Conservation (phyloP, 2,888 invertebrate species). For the Leptopilina syphax region DNA sequence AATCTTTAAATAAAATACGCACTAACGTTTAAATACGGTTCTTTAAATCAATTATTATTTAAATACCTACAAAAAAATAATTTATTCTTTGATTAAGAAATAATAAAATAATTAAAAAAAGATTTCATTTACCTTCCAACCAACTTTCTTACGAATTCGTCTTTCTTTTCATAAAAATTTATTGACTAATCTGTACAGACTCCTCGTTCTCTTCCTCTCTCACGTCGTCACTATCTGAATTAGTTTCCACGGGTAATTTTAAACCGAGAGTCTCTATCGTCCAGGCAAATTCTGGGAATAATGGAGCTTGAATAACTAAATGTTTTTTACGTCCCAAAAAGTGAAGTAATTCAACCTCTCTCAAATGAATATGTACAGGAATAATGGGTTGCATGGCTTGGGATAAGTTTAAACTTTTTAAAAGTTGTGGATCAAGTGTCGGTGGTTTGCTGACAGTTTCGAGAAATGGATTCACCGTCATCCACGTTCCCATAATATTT, state of each 20-base stretch:
- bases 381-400: conserved; percentile 62
- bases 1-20: neutral
- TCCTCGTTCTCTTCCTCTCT: neutral
- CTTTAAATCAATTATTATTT: too few relatives aligned
- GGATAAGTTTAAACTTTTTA: conserved; percentile 59
- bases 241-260: conserved; percentile 44
- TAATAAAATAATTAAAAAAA: neutral
- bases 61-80: neutral
- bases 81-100: neutral
- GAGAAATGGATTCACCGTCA: conserved; percentile 69
- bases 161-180: conserved; percentile 8
- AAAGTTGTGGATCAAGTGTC: conserved; percentile 59
- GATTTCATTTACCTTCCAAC: neutral
- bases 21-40: neutral
- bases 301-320: conserved; percentile 69
- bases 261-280: conserved; percentile 69
- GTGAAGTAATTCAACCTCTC: conserved; percentile 61
- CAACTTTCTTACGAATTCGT: neutral
- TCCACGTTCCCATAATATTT: conserved; percentile 66
- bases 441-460: conserved; percentile 55
- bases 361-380: conserved; percentile 72
- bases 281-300: conserved; percentile 69
- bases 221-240: neutral
- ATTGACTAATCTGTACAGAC: conserved; percentile 16
- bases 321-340: conserved; percentile 55